Conservation (phyloP, 1,140 invertebrate species). For the Drosophila tani region DNA sequence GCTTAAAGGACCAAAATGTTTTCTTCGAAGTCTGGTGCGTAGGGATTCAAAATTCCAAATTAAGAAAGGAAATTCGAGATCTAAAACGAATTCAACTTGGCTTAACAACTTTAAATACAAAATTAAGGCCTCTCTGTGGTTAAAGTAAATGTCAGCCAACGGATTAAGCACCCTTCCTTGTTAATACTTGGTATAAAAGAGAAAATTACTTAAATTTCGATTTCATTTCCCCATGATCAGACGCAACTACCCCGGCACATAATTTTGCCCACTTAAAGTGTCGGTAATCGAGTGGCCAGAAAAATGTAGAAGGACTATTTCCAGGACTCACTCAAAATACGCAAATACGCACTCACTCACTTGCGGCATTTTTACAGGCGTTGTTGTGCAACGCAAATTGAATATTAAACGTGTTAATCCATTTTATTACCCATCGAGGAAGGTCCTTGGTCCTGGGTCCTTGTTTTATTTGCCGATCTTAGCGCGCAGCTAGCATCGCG, state of each 20-base stretch:
- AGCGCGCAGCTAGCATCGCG: slow-evolving; percentile 29
- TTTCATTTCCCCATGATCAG: slow-evolving; percentile 7
- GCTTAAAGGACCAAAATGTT: no score
- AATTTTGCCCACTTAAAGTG: slow-evolving; percentile 47
- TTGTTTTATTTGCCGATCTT: slow-evolving; percentile 61
- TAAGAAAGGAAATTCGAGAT: no score
- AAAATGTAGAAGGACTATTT: neutral
- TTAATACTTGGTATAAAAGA: no score
- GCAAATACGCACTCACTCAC: slow-evolving; percentile 20
- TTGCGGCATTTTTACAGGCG: slow-evolving; percentile 45
- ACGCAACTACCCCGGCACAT: slow-evolving; percentile 45
- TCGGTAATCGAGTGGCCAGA: slow-evolving; percentile 48
- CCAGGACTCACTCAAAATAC: slow-evolving; percentile 10
- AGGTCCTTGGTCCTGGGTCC: slow-evolving; percentile 13
- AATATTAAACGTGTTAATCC: slow-evolving; percentile 81
- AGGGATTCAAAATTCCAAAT: no score
- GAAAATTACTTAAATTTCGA: neutral
- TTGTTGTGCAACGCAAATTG: slow-evolving; percentile 73
- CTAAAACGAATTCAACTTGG: no score
- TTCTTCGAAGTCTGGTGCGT: no score
- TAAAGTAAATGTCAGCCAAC: no score
- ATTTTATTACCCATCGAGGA: slow-evolving; percentile 54
- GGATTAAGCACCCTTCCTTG: no score
- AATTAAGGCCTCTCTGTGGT: neutral
- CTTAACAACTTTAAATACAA: no score